Evolutionary conservation across 2,113 vertebrate species (phyloP).

Genomic region (Thunnus thynnus): DNA sequence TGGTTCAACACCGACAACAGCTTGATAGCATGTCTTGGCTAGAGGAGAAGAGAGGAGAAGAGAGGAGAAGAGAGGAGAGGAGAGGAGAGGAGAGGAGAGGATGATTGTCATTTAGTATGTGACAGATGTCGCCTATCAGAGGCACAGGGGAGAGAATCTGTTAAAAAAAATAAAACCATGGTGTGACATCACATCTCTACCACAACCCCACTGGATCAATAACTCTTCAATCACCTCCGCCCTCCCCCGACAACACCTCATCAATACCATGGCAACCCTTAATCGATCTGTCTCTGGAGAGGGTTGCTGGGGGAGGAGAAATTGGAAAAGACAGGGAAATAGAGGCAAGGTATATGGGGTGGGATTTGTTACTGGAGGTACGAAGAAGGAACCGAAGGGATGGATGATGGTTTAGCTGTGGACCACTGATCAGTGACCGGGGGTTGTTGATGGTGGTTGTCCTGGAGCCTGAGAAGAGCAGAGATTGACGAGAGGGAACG

Average conservation of each 20-base stretch:
- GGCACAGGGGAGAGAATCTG: constrained; percentile 12
- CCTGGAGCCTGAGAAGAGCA: constrained; percentile 31
- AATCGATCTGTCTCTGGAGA: constrained; percentile 77
- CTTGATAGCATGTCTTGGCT: constrained; percentile 99
- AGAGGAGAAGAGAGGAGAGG: not conserved
- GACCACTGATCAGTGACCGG: constrained; percentile 63
- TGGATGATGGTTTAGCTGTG: constrained; percentile 40
- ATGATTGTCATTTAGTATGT: constrained; percentile 31
- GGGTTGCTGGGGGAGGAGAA: constrained; percentile 55
- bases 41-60: constrained; percentile 22
- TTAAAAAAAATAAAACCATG: constrained; percentile 18
- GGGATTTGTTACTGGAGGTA: constrained; percentile 33
- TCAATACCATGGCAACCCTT: constrained; percentile 80
- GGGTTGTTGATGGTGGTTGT: constrained; percentile 45
- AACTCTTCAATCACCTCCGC: constrained; percentile 76
- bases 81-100: constrained; percentile 20
- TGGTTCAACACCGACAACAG: constrained; percentile 98
- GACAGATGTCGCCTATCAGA: constrained; percentile 31
- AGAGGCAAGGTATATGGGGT: constrained; percentile 33
- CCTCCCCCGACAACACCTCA: constrained; percentile 65
- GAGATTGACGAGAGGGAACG: constrained; percentile 44
- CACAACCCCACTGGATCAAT: constrained; percentile 78
- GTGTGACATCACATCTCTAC: constrained; percentile 68
- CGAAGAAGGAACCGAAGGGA: constrained; percentile 25
- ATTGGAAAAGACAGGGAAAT: constrained; percentile 45